Evolutionary conservation across 2,888 invertebrate species (phyloP).

Genomic region (Agriopis aurantiaria): DNA sequence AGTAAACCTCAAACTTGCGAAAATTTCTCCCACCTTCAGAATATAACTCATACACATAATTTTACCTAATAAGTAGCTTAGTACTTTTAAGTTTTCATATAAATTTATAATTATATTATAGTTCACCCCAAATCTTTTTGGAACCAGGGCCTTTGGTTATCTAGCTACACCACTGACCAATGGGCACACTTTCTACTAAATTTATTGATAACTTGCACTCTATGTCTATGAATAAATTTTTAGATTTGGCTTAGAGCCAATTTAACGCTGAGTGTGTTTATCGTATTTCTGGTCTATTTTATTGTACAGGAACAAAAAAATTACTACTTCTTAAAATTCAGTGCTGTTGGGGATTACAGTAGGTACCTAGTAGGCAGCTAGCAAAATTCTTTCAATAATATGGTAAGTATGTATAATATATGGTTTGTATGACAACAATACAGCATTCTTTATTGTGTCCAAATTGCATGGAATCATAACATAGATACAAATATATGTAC

Average conservation of each 20-base stretch:
- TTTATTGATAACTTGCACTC: slow-evolving; percentile 22
- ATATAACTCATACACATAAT: too few relatives aligned
- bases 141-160: too few relatives aligned
- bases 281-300: slow-evolving; percentile 14
- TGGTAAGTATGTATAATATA: not conserved
- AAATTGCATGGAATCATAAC: not conserved
- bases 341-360: not conserved
- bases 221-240: slow-evolving; percentile 10
- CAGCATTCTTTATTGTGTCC: not conserved
- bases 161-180: too few relatives aligned
- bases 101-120: too few relatives aligned
- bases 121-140: too few relatives aligned
- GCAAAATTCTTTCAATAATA: not conserved
- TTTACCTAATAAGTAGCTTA: too few relatives aligned
- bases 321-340: not conserved
- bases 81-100: too few relatives aligned
- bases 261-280: slow-evolving; percentile 18
- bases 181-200: not conserved
- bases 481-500: not conserved
- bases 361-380: not conserved
- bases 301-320: not conserved
- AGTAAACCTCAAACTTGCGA: too few relatives aligned
- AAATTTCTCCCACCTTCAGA: too few relatives aligned
- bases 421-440: not conserved
- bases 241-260: slow-evolving; percentile 25